Evolutionary conservation across 2,113 vertebrate genomes (phyloP).

Genomic region (Opisthocomus hoazin): DNA sequence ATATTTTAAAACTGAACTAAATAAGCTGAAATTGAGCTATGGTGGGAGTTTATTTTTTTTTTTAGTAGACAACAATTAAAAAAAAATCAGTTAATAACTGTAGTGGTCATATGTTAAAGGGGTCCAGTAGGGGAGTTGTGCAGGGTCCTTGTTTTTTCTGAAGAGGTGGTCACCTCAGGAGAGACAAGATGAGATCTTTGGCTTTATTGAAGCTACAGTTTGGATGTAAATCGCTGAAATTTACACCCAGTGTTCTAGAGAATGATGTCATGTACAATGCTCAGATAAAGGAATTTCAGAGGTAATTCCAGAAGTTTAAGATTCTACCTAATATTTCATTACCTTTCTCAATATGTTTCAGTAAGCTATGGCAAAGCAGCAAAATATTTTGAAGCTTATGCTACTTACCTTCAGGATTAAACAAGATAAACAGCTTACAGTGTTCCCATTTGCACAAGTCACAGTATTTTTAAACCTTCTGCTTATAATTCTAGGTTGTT

Average conservation of each 20-base stretch:
- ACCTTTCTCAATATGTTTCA: background rate
- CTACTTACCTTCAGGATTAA: constrained; percentile 60
- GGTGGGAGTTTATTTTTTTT: background rate
- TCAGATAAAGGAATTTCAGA: background rate
- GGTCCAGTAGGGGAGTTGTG: background rate
- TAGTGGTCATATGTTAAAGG: background rate
- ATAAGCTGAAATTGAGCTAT: background rate
- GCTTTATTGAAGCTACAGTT: background rate
- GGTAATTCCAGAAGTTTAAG: background rate
- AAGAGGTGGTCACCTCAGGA: background rate
- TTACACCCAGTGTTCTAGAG: background rate
- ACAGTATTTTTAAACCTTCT: constrained; percentile 58
- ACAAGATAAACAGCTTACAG: constrained; percentile 57
- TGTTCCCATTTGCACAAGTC: constrained; percentile 48
- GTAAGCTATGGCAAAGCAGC: background rate
- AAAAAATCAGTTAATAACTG: background rate
- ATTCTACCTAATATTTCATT: background rate
- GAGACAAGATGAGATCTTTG: background rate
- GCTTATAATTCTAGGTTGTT: constrained; percentile 24
- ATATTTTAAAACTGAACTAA: background rate
- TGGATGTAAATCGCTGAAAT: background rate
- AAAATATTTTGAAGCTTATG: constrained; percentile 48
- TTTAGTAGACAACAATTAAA: background rate
- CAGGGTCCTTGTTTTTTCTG: background rate
- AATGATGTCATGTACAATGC: background rate